Evolutionary conservation across 2,113 vertebrate species (phyloP), one percentile per base, ranked within the genome.

Genomic region (Microtus montanus): DNA sequence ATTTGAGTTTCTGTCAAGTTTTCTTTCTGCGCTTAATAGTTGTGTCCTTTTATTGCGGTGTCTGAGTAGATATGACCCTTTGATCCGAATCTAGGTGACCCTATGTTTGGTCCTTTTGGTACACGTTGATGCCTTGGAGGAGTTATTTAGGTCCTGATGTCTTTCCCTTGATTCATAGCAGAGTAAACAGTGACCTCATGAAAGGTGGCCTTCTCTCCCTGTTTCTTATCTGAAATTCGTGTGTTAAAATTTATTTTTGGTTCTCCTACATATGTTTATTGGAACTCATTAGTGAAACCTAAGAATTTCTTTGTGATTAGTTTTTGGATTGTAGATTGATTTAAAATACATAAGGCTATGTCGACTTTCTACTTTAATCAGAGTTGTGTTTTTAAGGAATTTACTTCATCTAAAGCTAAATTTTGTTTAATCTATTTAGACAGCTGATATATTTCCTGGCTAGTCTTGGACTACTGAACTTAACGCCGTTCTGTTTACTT

Each of bases 341-440:
- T 92, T 66, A 19, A 61, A 26, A 78, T 26, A 66, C 5, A 19
- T 33, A 80, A 87, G 79, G 33, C 30, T 89, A 3, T 61, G 22
- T 13, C 87, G 52, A 58, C 12, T 54, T 89, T 5, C 54, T 33
- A 49, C 22, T 91, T 84, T 90, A 38, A 17, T 84, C 6, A 35
- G n/a, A 82, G 41, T 71, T 94, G 2, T 94, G 1, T 84, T 87
- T 94, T 83, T 84, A 73, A 90, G 73, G 61, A 52, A 70, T 87
- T 89, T 52, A 38, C 3, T 78, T 82, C 4, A 13, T 86, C 5
- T 41, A 41, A 54, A 64, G 19, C 84, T 38, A 66, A 68, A 64
- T 33, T 66, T 85, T 47, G 19, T 11, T 83, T 17, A 63, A 83
- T 70, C 44, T n/a, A 33, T 88, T 88, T 28, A 88, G 70, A 61